Evolutionary conservation across 2,113 vertebrate species (phyloP).

Genomic region (Ursus arctos): DNA sequence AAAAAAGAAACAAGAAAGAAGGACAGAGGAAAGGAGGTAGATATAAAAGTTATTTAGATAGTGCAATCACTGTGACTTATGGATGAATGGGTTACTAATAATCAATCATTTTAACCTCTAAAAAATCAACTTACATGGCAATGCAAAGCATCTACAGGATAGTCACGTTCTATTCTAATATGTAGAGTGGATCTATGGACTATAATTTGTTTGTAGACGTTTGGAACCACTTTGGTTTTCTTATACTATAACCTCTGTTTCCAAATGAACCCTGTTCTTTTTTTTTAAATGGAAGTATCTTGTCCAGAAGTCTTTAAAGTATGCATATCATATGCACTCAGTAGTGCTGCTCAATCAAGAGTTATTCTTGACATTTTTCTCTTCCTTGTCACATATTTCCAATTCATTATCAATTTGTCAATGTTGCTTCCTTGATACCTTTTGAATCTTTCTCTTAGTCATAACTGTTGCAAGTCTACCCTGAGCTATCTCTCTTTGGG

Average conservation of each 20-base stretch:
- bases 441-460: neutral
- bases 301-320: neutral
- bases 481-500: neutral
- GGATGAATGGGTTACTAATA: neutral
- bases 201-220: neutral
- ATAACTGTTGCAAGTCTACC: neutral
- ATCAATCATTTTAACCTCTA: neutral
- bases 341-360: neutral
- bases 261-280: neutral
- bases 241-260: neutral
- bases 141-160: neutral
- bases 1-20: neutral
- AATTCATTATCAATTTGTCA: slow-evolving; percentile 1
- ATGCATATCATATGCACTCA: neutral
- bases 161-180: neutral
- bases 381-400: neutral
- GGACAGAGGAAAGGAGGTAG: neutral
- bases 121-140: neutral
- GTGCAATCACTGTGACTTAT: neutral
- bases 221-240: neutral
- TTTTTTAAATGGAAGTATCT: neutral
- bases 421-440: neutral
- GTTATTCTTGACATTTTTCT: neutral
- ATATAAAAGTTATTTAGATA: neutral
- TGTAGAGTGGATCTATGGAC: neutral